Conservation (phyloP, 2,888 invertebrate genomes). For the Gibbula magus region DNA sequence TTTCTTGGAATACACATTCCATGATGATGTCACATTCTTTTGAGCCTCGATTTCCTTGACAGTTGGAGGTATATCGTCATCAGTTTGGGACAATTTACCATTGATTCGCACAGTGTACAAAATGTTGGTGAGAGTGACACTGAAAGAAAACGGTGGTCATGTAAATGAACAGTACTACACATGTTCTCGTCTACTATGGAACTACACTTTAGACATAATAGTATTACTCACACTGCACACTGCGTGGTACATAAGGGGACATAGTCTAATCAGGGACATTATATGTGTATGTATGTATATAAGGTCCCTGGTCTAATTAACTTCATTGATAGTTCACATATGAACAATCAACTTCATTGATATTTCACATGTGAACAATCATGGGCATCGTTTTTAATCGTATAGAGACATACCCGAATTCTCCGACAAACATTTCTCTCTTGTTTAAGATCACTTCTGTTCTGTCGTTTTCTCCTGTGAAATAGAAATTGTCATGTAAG, state of each 20-base stretch:
- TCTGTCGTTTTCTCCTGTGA: neutral
- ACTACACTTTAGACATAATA: too few species aligned
- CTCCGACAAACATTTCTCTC: neutral
- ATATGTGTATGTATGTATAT: too few species aligned
- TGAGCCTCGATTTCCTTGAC: neutral
- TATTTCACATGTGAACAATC: too few species aligned
- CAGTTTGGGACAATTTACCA: neutral
- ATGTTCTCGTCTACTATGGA: too few species aligned
- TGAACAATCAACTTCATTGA: too few species aligned
- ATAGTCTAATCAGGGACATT: too few species aligned
- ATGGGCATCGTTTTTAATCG: too few species aligned
- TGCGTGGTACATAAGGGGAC: too few species aligned
- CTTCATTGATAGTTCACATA: too few species aligned
- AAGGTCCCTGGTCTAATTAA: too few species aligned
- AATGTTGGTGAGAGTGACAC: neutral
- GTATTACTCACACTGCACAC: too few species aligned
- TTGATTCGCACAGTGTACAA: conserved; percentile 4
- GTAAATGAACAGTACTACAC: too few species aligned
- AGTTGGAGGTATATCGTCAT: neutral
- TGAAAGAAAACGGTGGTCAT: neutral
- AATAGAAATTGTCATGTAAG: neutral
- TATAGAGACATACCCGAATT: neutral
- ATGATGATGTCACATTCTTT: neutral
- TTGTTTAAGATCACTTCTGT: neutral
- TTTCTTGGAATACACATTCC: neutral